Conservation (phyloP, 2,888 invertebrate species). For the Pollenia angustigena region DNA sequence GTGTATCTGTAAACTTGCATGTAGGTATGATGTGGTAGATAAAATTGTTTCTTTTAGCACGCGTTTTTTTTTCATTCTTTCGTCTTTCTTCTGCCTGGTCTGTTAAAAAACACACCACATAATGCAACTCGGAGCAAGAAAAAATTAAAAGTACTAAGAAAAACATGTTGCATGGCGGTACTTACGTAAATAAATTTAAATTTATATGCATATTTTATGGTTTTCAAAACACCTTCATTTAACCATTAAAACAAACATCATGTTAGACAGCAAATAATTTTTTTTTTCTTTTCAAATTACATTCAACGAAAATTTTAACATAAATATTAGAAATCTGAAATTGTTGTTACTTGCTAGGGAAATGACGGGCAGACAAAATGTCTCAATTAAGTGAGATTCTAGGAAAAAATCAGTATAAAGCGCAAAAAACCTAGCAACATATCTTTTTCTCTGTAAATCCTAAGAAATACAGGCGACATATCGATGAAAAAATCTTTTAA, state of each 20-base stretch:
- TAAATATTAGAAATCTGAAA: not conserved
- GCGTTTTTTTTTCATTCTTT: conserved; percentile 18
- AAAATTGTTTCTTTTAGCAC: conserved; percentile 14
- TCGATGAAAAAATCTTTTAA: too few species aligned
- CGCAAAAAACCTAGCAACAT: not conserved
- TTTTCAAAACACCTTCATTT: conserved; percentile 61
- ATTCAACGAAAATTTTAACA: not conserved
- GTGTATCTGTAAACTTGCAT: conserved; percentile 24
- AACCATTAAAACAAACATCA: conserved; percentile 18
- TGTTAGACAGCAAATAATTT: conserved; percentile 18
- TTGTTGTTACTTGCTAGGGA: not conserved
- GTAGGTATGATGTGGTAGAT: not conserved
- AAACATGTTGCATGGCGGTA: conserved; percentile 26
- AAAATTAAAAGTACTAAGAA: not conserved
- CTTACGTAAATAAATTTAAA: conserved; percentile 48
- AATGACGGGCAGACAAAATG: not conserved
- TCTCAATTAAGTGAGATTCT: not conserved
- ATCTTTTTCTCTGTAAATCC: not conserved
- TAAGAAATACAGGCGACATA: not conserved
- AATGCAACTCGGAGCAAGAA: conserved; percentile 5
- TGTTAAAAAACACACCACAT: conserved; percentile 23
- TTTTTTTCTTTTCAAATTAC: not conserved
- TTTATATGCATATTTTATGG: conserved; percentile 60
- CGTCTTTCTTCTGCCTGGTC: not conserved
- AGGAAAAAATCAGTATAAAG: not conserved